Percentiles rank a stretch among this genome's conserved stretches.
Conservation (phyloP, 2,113 vertebrate genomes). For the Myiozetetes cayanensis region DNA sequence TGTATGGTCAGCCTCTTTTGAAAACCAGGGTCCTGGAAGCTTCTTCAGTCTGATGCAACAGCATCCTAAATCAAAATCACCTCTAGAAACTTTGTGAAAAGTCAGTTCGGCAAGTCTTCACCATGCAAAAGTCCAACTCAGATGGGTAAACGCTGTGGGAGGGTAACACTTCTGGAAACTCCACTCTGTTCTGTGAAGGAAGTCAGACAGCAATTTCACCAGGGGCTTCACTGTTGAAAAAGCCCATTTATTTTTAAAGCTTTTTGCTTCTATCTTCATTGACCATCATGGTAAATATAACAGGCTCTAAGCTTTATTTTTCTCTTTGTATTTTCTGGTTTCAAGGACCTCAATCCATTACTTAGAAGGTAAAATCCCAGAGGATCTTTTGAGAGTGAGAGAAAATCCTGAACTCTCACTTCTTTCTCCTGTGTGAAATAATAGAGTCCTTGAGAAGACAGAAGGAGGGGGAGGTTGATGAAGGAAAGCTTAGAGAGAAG, state of each 20-base stretch:
- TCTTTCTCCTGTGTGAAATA: background rate
- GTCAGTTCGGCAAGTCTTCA: background rate
- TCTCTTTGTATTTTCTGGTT: background rate
- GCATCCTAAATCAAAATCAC: background rate
- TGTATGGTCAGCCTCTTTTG: background rate
- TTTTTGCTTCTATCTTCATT: background rate
- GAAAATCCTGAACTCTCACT: background rate
- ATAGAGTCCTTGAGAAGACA: background rate
- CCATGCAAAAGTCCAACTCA: background rate
- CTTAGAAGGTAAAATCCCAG: background rate
- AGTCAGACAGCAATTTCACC: background rate
- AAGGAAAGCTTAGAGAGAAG: conserved; percentile 5
- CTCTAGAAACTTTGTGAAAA: background rate
- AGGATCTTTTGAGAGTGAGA: background rate
- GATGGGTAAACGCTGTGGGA: background rate
- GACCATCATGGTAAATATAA: background rate
- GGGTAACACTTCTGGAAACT: background rate
- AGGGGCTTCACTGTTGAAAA: background rate
- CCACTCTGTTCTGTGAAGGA: background rate
- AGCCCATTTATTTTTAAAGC: background rate
- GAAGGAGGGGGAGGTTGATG: background rate
- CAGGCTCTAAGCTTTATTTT: background rate
- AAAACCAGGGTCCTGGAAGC: background rate
- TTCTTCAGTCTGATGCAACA: background rate
- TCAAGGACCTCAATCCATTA: background rate